Conservation (phyloP, 2,113 vertebrate genomes). For the Vimba vimba region DNA sequence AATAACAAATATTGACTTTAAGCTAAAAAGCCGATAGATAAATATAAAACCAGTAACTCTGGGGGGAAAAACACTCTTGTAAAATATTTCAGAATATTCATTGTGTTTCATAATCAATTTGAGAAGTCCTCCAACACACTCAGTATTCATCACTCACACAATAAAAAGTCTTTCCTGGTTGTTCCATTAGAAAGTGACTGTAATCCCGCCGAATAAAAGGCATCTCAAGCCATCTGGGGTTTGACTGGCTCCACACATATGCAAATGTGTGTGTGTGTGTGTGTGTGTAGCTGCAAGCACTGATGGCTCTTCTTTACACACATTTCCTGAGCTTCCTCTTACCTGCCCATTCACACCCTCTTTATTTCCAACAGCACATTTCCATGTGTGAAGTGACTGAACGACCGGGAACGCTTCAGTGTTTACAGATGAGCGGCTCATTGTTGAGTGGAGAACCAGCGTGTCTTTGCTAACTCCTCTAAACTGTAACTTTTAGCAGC, state of each 20-base stretch:
- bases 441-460: slow-evolving; percentile 30
- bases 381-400: slow-evolving; percentile 65
- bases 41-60: not conserved
- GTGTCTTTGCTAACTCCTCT: slow-evolving; percentile 44
- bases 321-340: slow-evolving; percentile 55
- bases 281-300: slow-evolving; percentile 10
- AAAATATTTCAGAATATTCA: not conserved
- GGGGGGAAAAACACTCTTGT: not conserved
- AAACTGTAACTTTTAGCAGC: slow-evolving; percentile 54
- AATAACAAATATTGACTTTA: not conserved
- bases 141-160: not conserved
- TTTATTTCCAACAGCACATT: slow-evolving; percentile 57
- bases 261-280: slow-evolving; percentile 22
- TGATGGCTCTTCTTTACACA: slow-evolving; percentile 52
- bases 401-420: slow-evolving; percentile 39
- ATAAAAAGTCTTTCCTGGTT: slow-evolving; percentile 1
- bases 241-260: slow-evolving; percentile 40
- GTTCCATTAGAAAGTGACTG: slow-evolving; percentile 10
- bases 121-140: not conserved
- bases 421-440: slow-evolving; percentile 56
- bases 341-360: slow-evolving; percentile 62
- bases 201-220: slow-evolving; percentile 24
- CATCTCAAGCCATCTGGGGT: slow-evolving; percentile 21
- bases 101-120: not conserved
- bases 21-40: not conserved